Conservation (phyloP, 2,113 vertebrate species). For the Zapornia atra region DNA sequence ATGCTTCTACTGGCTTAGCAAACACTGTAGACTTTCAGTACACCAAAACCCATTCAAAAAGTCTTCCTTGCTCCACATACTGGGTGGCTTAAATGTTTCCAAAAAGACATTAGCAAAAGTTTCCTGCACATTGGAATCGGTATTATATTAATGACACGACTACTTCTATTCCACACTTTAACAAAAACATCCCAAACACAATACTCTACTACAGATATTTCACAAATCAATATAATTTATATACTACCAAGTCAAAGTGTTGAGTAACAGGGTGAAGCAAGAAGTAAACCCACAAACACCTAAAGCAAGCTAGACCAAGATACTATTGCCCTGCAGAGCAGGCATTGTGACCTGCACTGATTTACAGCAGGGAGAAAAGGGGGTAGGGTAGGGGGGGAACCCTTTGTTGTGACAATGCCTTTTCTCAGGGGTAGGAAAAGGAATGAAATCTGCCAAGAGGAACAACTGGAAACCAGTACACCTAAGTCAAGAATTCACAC, state of each 20-base stretch:
- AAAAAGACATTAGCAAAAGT: background rate
- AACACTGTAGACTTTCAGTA: background rate
- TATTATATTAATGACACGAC: background rate
- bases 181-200: background rate
- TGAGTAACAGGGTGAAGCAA: background rate
- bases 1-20: background rate
- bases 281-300: background rate
- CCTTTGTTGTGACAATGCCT: background rate
- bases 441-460: background rate
- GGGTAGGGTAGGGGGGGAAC: rapidly evolving
- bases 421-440: background rate
- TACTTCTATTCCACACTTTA: background rate
- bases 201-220: background rate
- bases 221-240: background rate
- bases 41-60: background rate
- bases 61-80: background rate
- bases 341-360: background rate
- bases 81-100: background rate
- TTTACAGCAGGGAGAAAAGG: background rate
- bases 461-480: background rate
- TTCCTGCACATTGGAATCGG: background rate
- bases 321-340: background rate
- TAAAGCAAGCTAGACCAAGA: background rate
- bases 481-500: background rate
- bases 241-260: background rate